Base-by-base conservation (phyloP, 53 echinoderm and acorn worm genomes). In the Holothuria leucospilota region DNA sequence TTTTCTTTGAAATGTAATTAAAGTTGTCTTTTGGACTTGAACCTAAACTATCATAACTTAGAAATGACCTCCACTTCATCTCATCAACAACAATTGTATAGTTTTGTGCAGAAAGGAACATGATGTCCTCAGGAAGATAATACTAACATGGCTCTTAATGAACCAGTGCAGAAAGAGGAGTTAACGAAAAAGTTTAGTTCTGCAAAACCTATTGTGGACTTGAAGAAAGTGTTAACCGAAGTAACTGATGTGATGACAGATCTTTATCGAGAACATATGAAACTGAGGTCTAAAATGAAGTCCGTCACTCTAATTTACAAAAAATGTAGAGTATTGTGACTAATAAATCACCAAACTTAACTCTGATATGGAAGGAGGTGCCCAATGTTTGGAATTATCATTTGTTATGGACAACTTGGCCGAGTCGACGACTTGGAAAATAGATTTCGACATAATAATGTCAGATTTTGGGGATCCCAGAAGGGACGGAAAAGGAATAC, bases 1-100 rank as follows among this genome's bases (percentile, higher is more conserved):
- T n/a, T n/a, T n/a, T n/a, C 64, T 5, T 26, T 63, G 27, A 7
- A 26, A 26, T 63, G 64, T 11, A 12, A 7, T 26, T 11, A 5
- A 7, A 63, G 27, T 26, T 11, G 5, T 63, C 23, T 63, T 63
- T 63, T 63, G 12, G 27, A 6, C 64, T 26, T 42, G 9, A 12
- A 63, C 23, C 64, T 4, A 26, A 7, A n/a, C n/a, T n/a, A 11
- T 24, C 64, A n/a, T n/a, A n/a, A n/a, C n/a, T n/a, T n/a, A n/a
- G n/a, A n/a, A n/a, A n/a, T n/a, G n/a, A n/a, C n/a, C 64, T 63
- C 64, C n/a, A 63, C 6, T 63, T 63, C 64, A 63, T 63, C 64
- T 11, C n/a, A 63, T 63, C 64, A 63, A 63, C 5, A 63, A 63
- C 5, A 63, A 5, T 63, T 63, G 64, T 5, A 63, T 26, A 63